Percentiles rank a stretch among this genome's conserved stretches.
Evolutionary conservation across 2,113 vertebrate species (phyloP).

Genomic region (Halcyon malimbica): DNA sequence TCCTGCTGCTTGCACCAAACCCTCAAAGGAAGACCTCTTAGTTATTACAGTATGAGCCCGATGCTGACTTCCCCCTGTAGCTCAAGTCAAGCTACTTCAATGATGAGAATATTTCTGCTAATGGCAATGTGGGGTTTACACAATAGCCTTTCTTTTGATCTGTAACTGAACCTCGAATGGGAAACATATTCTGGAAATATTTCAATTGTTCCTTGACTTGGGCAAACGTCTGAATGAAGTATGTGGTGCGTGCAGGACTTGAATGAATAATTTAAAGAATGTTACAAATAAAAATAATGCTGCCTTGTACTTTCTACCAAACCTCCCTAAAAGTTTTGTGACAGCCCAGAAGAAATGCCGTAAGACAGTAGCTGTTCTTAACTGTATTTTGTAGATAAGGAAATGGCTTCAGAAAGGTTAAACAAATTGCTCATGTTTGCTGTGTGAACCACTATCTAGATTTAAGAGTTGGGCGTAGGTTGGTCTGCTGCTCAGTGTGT

Average conservation of each 20-base stretch:
- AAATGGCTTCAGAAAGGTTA: slow-evolving; percentile 43
- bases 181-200: slow-evolving; percentile 74
- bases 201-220: slow-evolving; percentile 72
- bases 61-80: slow-evolving; percentile 47
- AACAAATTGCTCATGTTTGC: background rate
- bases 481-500: background rate
- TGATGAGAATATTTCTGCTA: slow-evolving; percentile 75
- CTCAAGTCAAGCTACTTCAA: slow-evolving; percentile 68
- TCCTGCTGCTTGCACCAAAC: slow-evolving; percentile 6
- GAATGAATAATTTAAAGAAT: slow-evolving; percentile 58
- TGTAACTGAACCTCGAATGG: slow-evolving; percentile 67
- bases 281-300: slow-evolving; percentile 23
- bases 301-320: slow-evolving; percentile 12
- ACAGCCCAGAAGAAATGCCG: slow-evolving; percentile 10
- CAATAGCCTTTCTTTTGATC: slow-evolving; percentile 75
- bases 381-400: slow-evolving; percentile 21
- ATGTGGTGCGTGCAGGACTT: background rate
- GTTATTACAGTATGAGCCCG: slow-evolving; percentile 37
- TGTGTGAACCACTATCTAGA: background rate
- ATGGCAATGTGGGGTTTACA: slow-evolving; percentile 64
- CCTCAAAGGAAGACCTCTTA: background rate
- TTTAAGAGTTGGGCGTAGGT: background rate
- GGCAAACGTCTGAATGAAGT: slow-evolving; percentile 67
- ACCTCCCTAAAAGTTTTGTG: slow-evolving; percentile 29
- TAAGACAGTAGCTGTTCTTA: slow-evolving; percentile 26